Evolutionary conservation across 2,888 invertebrate species (phyloP).

Genomic region (Lysandra bellargus): DNA sequence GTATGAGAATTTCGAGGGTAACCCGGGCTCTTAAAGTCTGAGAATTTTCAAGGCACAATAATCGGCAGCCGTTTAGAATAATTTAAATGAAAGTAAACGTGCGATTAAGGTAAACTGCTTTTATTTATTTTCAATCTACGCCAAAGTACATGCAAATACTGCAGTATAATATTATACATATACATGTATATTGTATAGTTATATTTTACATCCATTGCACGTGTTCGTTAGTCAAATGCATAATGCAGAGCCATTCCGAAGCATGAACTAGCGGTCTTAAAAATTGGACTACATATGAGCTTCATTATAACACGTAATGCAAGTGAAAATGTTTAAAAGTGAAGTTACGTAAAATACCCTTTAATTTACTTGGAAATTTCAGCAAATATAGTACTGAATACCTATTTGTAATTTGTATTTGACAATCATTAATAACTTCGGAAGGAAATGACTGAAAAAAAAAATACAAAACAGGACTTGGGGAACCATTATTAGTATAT

Average conservation of each 20-base stretch:
- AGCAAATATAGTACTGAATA: not conserved
- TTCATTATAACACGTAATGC: constrained; percentile 1
- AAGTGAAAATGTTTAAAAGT: constrained; percentile 3
- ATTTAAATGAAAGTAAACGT: not conserved
- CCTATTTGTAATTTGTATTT: not conserved
- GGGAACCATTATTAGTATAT: too few species aligned
- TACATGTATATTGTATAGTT: constrained; percentile 46
- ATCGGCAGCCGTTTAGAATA: not conserved
- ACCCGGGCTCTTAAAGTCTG: too few species aligned
- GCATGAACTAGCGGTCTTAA: constrained; percentile 34
- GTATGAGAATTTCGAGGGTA: too few species aligned
- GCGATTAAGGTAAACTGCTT: not conserved
- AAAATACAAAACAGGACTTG: too few species aligned
- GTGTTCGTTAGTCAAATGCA: constrained; percentile 75
- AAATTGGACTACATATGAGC: constrained; percentile 33
- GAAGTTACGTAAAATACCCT: not conserved
- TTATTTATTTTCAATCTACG: not conserved
- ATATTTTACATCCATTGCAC: constrained; percentile 62
- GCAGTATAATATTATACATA: not conserved
- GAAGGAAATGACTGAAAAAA: not conserved
- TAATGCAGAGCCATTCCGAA: constrained; percentile 65
- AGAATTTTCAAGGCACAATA: too few species aligned
- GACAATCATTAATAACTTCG: not conserved
- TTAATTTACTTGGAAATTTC: not conserved
- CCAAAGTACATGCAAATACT: not conserved